Percentiles rank a stretch among this genome's conserved stretches.
phyloP scores from a whole-genome alignment of 35 echinoderm and acorn worm genomes.

The Ptychodera flava region DNA sequence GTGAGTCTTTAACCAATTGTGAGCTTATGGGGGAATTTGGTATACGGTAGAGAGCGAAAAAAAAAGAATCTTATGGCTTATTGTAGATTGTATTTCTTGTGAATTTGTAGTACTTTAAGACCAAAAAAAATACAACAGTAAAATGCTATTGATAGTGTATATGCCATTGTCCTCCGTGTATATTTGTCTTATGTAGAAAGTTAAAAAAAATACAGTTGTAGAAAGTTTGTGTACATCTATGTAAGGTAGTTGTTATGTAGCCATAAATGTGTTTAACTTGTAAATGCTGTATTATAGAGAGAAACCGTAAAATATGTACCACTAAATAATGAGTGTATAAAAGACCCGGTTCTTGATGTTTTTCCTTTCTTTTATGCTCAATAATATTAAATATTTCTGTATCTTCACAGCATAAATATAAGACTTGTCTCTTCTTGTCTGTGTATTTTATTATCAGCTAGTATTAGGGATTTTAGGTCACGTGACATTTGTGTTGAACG shows the following conservation, averaged over 20 bases:
- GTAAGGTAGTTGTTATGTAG: neutral
- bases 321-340: neutral
- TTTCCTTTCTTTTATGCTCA: neutral
- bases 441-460: too few relatives aligned
- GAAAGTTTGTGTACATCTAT: neutral
- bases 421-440: neutral
- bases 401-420: neutral
- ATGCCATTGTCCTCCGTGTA: neutral
- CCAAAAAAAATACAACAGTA: too few relatives aligned
- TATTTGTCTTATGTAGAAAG: neutral
- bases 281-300: neutral
- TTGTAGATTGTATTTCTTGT: neutral
- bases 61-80: neutral
- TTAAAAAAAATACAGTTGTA: neutral
- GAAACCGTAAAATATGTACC: neutral
- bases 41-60: neutral
- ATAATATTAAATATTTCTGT: neutral
- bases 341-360: neutral
- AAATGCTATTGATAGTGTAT: neutral
- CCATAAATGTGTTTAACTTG: neutral
- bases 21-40: neutral
- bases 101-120: neutral
- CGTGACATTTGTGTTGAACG: neutral
- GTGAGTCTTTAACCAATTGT: neutral
- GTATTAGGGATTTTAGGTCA: too few relatives aligned